These are phyloP conservation scores for Kradibia gibbosae DNA, from an alignment of 1,140 invertebrate species.

Conservation along the genomic window DNA sequence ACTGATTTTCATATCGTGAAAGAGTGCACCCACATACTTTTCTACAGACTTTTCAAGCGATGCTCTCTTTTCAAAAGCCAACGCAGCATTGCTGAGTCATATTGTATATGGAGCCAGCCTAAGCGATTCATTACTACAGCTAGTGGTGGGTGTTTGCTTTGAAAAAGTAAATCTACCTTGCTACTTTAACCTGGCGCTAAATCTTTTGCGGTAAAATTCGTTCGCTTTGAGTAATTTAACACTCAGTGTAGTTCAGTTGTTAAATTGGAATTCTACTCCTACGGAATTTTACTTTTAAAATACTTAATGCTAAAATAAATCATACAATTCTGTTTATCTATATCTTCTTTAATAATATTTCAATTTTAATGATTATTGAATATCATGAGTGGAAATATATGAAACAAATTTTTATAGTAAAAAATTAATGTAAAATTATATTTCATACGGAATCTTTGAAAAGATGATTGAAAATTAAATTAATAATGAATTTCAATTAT, in stretches of 20 bases:
- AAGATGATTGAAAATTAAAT: too few relatives aligned
- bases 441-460: too few relatives aligned
- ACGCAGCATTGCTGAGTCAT: neutral
- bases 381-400: too few relatives aligned
- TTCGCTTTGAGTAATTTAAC: neutral
- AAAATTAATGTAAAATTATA: too few relatives aligned
- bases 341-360: too few relatives aligned
- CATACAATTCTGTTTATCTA: too few relatives aligned
- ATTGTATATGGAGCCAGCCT: neutral
- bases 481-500: too few relatives aligned
- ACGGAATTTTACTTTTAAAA: neutral
- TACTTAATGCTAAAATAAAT: neutral
- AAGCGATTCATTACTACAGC: neutral
- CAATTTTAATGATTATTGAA: too few relatives aligned
- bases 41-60: neutral
- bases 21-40: neutral
- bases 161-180: conserved; percentile 1
- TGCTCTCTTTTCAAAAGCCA: neutral
- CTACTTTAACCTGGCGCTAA: neutral
- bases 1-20: conserved; percentile 20
- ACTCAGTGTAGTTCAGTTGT: neutral
- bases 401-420: too few relatives aligned
- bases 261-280: neutral
- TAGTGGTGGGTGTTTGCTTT: neutral
- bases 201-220: neutral